These are phyloP conservation scores for Tangachromis dhanisi DNA, from an alignment of 2,113 vertebrate genomes.

Conservation along the genomic window DNA sequence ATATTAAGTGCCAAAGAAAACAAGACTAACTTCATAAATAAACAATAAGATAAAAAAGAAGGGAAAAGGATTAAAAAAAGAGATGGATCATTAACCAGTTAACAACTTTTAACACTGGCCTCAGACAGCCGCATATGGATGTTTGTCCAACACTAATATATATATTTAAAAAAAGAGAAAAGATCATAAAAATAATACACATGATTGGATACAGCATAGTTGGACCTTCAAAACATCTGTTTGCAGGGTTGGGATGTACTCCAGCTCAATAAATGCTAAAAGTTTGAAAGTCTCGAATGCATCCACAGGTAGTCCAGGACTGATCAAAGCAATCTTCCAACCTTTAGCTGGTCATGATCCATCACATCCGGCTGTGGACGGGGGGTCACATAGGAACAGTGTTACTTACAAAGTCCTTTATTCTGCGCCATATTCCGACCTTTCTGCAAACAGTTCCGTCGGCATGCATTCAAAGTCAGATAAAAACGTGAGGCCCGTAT, in stretches of 20 bases:
- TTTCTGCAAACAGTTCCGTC: neutral
- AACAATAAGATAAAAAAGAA: conserved; percentile 39
- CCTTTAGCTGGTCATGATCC: neutral
- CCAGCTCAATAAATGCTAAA: neutral
- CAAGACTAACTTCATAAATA: conserved; percentile 68
- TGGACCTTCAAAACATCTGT: neutral
- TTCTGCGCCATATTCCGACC: neutral
- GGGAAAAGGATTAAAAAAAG: neutral
- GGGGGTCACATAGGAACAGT: neutral
- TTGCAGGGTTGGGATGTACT: neutral
- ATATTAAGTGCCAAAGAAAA: conserved; percentile 55
- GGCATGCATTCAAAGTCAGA: neutral
- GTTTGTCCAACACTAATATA: neutral
- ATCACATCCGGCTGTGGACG: neutral
- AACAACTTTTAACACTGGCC: neutral
- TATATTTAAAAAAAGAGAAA: neutral
- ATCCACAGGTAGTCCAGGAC: neutral
- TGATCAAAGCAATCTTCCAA: rapidly evolving
- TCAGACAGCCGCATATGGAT: neutral
- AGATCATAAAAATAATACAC: neutral
- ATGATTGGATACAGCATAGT: conserved; percentile 17
- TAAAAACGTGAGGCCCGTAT: rapidly evolving
- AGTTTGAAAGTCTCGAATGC: neutral
- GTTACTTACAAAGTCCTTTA: neutral
- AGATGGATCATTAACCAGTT: conserved; percentile 1